Evolutionary conservation across 2,113 vertebrate genomes (phyloP).

Genomic region (Laticauda laticaudata): DNA sequence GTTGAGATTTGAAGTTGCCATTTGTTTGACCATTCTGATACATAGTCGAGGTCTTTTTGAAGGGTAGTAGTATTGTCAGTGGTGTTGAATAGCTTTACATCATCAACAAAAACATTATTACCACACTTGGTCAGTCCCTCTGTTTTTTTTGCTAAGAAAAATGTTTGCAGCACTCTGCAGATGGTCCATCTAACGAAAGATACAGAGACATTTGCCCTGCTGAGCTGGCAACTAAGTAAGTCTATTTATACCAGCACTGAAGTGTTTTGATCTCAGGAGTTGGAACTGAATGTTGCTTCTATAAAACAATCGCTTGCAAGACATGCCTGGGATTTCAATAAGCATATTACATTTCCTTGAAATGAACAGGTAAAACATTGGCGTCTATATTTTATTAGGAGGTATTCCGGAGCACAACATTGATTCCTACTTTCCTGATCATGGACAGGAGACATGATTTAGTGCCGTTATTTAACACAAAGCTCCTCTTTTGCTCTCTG

Average conservation of each 20-base stretch:
- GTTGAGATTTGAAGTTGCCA: too few relatives aligned
- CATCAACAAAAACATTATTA: background rate
- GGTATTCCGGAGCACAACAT: background rate
- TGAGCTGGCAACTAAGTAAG: background rate
- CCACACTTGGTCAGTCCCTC: background rate
- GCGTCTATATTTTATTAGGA: background rate
- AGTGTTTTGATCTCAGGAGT: background rate
- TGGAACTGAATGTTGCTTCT: background rate
- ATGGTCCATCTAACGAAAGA: background rate
- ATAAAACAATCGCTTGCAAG: background rate
- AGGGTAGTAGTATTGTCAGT: too few relatives aligned
- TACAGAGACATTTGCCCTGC: background rate
- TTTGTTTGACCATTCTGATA: too few relatives aligned
- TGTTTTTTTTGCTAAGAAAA: background rate
- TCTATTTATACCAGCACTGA: background rate
- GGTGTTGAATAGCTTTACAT: too few relatives aligned
- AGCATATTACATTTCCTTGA: background rate
- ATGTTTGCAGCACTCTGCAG: background rate
- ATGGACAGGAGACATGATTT: conserved; percentile 28
- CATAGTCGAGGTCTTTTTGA: too few relatives aligned
- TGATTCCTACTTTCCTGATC: conserved; percentile 36
- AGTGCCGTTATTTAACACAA: conserved; percentile 27
- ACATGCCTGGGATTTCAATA: conserved; percentile 1
- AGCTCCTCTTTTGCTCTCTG: conserved; percentile 1
- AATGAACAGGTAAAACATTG: background rate